phyloP scores from a whole-genome alignment of 2,888 invertebrate species.

The Sesamia inferens region DNA sequence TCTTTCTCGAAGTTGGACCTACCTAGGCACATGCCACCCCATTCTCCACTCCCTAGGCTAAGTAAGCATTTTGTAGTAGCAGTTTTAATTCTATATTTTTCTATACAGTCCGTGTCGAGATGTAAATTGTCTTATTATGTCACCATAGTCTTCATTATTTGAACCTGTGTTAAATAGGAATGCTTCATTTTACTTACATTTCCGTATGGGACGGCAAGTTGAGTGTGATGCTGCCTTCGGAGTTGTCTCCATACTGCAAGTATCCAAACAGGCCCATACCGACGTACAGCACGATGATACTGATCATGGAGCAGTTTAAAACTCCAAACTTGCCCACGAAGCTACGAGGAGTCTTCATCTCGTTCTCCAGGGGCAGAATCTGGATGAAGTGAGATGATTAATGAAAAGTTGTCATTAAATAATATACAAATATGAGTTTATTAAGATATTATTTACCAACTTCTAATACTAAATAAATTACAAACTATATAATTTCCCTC shows the following conservation, averaged over 20 bases:
- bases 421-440: too few relatives aligned
- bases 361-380: conserved; percentile 98
- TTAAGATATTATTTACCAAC: too few relatives aligned
- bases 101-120: too few relatives aligned
- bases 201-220: conserved; percentile 92
- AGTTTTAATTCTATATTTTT: too few relatives aligned
- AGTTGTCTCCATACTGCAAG: conserved; percentile 93
- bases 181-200: conserved; percentile 86
- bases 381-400: conserved; percentile 72
- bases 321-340: conserved; percentile 96
- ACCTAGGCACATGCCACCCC: too few relatives aligned
- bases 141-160: not conserved
- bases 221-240: conserved; percentile 95
- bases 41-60: too few relatives aligned
- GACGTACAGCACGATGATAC: conserved; percentile 95
- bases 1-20: too few relatives aligned
- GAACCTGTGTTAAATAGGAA: not conserved
- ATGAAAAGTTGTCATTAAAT: not conserved
- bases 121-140: too few relatives aligned
- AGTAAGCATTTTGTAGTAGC: too few relatives aligned
- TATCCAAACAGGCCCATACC: conserved; percentile 98
- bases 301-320: conserved; percentile 95
- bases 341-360: conserved; percentile 96
- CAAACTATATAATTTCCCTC: too few relatives aligned
- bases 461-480: too few relatives aligned